Evolutionary conservation across 2,797 vertebrate species (phyloP).

Genomic region (Hemitrygon akajei): DNA sequence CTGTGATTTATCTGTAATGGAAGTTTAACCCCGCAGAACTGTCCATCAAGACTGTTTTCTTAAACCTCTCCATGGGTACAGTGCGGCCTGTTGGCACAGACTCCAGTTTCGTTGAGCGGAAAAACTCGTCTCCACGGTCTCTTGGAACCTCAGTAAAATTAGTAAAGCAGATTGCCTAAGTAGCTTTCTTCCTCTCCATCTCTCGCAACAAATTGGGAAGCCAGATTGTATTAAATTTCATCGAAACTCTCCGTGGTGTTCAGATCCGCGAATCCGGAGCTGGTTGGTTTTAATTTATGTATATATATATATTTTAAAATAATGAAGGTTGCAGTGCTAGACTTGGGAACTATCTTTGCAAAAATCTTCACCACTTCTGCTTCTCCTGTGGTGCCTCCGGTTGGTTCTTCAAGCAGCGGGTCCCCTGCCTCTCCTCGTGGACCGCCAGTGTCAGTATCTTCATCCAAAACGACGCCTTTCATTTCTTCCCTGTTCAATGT

Average conservation of each 20-base stretch:
- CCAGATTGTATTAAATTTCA: constrained; percentile 32
- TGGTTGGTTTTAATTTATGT: constrained; percentile 40
- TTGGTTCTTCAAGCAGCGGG: constrained; percentile 31
- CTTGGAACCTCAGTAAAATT: background rate
- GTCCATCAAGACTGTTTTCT: background rate
- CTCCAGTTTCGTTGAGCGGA: background rate
- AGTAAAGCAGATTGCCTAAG: constrained; percentile 40
- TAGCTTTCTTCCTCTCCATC: constrained; percentile 40
- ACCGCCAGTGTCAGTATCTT: background rate
- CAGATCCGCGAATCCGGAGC: background rate
- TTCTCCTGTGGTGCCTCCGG: constrained; percentile 34
- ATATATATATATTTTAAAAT: constrained; percentile 52
- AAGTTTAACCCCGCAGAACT: background rate
- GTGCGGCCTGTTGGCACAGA: background rate
- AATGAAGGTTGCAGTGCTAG: constrained; percentile 54
- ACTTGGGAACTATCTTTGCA: constrained; percentile 48
- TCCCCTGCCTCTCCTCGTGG: constrained; percentile 38
- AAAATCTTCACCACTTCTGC: constrained; percentile 50
- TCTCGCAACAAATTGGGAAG: constrained; percentile 42
- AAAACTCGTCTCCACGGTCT: background rate
- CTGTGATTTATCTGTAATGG: background rate
- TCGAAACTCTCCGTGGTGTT: constrained; percentile 42
- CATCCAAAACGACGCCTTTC: constrained; percentile 6
- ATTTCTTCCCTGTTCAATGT: background rate
- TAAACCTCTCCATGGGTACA: background rate